phyloP scores from a whole-genome alignment of 2,113 vertebrate genomes.

The Nothoprocta pentlandii region DNA sequence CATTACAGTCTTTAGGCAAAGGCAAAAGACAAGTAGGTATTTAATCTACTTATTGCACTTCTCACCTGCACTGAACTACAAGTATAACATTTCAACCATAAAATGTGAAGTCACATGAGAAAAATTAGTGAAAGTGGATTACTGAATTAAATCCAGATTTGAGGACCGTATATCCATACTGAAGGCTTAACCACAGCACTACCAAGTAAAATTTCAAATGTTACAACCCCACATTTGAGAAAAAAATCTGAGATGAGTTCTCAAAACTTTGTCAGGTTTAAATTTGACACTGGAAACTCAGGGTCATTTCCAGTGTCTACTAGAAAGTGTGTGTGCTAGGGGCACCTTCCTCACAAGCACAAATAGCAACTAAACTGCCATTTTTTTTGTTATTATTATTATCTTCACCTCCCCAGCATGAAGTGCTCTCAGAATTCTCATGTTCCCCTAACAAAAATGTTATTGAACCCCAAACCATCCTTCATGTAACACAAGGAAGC shows the following conservation, averaged over 20 bases:
- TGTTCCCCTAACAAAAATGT: not conserved
- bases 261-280: not conserved
- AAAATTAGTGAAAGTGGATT: constrained; percentile 22
- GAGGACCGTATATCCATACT: not conserved
- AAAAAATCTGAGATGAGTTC: constrained; percentile 11
- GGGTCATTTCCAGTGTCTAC: not conserved
- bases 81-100: not conserved
- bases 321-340: not conserved
- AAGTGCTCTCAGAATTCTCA: not conserved
- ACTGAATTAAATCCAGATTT: constrained; percentile 30
- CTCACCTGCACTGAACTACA: not conserved
- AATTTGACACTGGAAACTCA: not conserved
- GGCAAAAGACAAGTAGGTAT: not conserved
- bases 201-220: not conserved
- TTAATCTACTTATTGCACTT: not conserved
- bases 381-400: not conserved
- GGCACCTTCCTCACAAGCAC: not conserved
- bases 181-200: not conserved
- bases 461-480: not conserved
- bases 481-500: not conserved
- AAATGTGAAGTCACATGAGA: constrained; percentile 28
- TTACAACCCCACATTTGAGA: not conserved
- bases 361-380: not conserved
- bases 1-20: not conserved
- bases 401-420: not conserved